phyloP scores from a whole-genome alignment of 1,140 invertebrate species.

The Bombus pyrosoma region DNA sequence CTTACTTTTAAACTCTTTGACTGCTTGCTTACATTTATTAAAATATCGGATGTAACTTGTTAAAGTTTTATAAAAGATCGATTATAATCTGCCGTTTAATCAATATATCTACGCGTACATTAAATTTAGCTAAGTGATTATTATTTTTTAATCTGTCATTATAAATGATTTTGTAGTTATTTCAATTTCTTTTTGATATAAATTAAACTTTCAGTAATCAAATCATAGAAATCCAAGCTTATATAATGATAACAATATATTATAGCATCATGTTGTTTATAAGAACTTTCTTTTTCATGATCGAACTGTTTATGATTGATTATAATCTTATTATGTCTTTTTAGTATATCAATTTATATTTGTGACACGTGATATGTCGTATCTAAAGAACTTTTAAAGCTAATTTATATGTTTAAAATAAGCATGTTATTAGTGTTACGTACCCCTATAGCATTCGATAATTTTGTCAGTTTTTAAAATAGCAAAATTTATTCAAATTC shows the following conservation, averaged over 20 bases:
- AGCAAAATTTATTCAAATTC: neutral
- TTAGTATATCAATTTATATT: neutral
- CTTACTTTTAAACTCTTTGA: conserved; percentile 26
- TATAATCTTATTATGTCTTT: neutral
- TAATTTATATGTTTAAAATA: neutral
- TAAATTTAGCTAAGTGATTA: neutral
- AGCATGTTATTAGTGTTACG: neutral
- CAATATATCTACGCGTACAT: too few species aligned
- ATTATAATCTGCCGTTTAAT: neutral
- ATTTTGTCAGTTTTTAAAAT: neutral
- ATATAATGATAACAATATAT: neutral
- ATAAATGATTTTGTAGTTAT: neutral
- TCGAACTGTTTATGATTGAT: neutral
- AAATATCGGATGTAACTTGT: conserved; percentile 1
- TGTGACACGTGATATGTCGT: neutral
- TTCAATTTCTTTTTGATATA: neutral
- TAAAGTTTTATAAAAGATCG: conserved; percentile 10
- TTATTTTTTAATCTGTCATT: neutral
- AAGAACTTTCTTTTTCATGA: neutral
- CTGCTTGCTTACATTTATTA: neutral
- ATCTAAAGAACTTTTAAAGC: neutral
- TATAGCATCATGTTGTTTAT: neutral
- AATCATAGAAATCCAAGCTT: neutral
- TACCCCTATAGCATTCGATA: neutral
- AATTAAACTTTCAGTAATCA: neutral